phyloP scores from a whole-genome alignment of 2,797 vertebrate species.

The Rhinatrema bivittatum region DNA sequence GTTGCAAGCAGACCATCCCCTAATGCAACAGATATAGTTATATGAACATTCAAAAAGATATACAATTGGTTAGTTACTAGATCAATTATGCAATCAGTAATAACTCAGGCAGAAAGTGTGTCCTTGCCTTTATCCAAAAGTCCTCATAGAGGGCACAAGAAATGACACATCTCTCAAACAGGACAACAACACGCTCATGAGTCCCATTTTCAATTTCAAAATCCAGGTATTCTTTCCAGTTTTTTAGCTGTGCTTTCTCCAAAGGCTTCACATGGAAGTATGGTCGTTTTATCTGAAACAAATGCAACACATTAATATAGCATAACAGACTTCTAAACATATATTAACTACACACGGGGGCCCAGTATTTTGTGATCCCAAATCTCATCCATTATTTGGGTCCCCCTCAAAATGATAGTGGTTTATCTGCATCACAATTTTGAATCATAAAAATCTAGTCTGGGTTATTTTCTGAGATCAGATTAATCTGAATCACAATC shows the following conservation, averaged over 20 bases:
- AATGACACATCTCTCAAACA: conserved; percentile 96
- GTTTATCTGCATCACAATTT: too few species aligned
- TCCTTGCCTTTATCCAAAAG: conserved; percentile 96
- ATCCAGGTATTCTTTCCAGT: conserved; percentile 98
- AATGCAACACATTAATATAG: conserved; percentile 10
- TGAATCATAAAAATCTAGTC: too few species aligned
- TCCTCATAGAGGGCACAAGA: conserved; percentile 98
- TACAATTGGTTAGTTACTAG: conserved; percentile 93
- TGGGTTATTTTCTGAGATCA: too few species aligned
- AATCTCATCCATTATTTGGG: too few species aligned
- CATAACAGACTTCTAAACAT: too few species aligned
- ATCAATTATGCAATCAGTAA: conserved; percentile 71
- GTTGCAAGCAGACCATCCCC: conserved; percentile 99
- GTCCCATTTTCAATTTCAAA: conserved; percentile 97
- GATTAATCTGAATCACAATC: too few species aligned
- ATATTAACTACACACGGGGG: too few species aligned
- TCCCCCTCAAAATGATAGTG: too few species aligned
- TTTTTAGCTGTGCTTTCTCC: conserved; percentile 95
- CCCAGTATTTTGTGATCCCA: too few species aligned
- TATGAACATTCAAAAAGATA: conserved; percentile 97
- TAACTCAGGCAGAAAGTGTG: conserved; percentile 31
- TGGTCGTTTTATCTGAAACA: conserved; percentile 86
- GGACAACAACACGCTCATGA: conserved; percentile 91
- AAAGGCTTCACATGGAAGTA: conserved; percentile 98
- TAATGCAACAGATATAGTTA: conserved; percentile 99